Evolutionary conservation across 2,113 vertebrate species (phyloP).

Genomic region (Corydoras maculifer): DNA sequence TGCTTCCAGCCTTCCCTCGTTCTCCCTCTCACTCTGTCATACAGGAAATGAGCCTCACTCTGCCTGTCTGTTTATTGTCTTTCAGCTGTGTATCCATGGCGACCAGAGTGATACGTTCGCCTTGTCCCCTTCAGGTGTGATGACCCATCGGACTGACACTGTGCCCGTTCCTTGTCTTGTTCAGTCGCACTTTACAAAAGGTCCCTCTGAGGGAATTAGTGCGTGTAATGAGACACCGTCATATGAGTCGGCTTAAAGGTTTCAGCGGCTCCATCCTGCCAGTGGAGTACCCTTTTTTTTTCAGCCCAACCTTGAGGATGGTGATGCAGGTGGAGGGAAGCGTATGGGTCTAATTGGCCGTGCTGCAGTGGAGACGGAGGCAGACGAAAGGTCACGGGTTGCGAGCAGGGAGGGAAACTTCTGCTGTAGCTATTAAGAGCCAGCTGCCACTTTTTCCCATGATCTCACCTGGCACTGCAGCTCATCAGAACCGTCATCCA

Average conservation of each 20-base stretch:
- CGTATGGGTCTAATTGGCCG: conserved; percentile 24
- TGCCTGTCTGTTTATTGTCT: neutral
- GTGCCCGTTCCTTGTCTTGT: too few species aligned
- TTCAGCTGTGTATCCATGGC: neutral
- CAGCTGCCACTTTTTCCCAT: conserved; percentile 60
- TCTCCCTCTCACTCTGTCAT: neutral
- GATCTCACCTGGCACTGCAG: conserved; percentile 59
- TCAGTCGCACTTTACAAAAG: too few species aligned
- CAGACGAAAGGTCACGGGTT: conserved; percentile 30
- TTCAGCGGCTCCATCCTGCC: neutral
- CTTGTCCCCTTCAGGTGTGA: conserved; percentile 7
- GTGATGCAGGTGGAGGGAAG: conserved; percentile 19
- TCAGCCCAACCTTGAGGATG: neutral
- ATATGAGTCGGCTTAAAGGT: too few species aligned
- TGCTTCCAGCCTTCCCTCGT: neutral
- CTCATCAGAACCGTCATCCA: conserved; percentile 40
- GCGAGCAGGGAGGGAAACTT: conserved; percentile 38
- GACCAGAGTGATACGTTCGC: conserved; percentile 11
- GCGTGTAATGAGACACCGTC: too few species aligned
- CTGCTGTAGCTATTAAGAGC: conserved; percentile 47
- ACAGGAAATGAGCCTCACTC: conserved; percentile 16
- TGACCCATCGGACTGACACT: too few species aligned
- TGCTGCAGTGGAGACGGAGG: conserved; percentile 26
- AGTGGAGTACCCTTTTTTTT: too few species aligned
- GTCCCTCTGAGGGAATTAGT: too few species aligned